Base-by-base conservation (phyloP, 1,140 invertebrate species). In the Antheraea mylitta region DNA sequence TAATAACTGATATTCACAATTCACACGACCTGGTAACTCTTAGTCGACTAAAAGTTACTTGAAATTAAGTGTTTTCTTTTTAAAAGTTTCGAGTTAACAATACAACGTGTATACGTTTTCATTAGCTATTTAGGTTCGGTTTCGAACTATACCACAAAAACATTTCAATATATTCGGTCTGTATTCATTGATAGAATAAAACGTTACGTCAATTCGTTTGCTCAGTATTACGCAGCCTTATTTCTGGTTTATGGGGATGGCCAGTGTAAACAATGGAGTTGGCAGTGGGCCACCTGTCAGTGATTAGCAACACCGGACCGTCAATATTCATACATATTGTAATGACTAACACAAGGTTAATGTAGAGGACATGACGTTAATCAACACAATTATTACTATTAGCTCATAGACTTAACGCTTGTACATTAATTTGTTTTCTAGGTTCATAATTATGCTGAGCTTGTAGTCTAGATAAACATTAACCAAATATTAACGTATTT, bases 231-330 rank as follows among this genome's bases (percentile, higher is more conserved):
- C 64, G 64, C 73, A 73, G 73, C 71, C 78, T 77, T 83, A 85
- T 79, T 78, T 81, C 76, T 82, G 79, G 76, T 83, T 80, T 75
- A 83, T 77, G 73, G 74, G 68, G 64, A 76, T 77, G 72, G 72
- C 38, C 67, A 66, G 18, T 68, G 77, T 86, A 85, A 82, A 86
- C 85, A 86, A 82, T 84, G 67, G 67, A 70, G 71, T 74, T 85
- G 85, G 85, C 80, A 71, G 16, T 38, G 61, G 62, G 80, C 81
- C 82, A 86, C 75, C 79, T 78, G 74, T 65, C 59, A 67, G 45
- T 16, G 36, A 71, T 71, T 67, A n/a, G 45, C 61, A 63, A 63
- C 22, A 63, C 16, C 45, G 45, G 45, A 53, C 45, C 59, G 18
- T 36, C 37, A 61, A 64, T 59, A 66, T 63, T 13, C 22, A 42